A percentile compares a stretch with the other conserved stretches of the same genome.
phyloP scores from a whole-genome alignment of 2,797 vertebrate species.

The Falco concolor region DNA sequence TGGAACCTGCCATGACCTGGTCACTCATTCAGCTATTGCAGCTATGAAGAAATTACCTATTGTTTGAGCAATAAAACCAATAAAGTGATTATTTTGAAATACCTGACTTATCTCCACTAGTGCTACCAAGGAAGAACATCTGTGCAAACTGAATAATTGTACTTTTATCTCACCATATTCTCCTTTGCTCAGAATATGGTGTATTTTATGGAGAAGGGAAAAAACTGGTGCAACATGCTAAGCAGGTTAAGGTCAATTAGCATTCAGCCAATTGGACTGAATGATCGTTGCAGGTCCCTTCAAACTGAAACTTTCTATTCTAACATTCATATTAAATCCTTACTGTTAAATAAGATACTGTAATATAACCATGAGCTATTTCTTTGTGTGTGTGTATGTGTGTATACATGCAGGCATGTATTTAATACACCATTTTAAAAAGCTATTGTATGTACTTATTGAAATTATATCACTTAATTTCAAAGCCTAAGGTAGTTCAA shows the following conservation, averaged over 20 bases:
- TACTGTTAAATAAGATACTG: not conserved
- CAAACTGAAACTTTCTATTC: not conserved
- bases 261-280: not conserved
- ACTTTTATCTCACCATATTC: not conserved
- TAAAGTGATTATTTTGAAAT: not conserved
- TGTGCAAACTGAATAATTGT: not conserved
- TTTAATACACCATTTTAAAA: not conserved
- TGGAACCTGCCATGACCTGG: not conserved
- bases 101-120: not conserved
- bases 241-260: not conserved
- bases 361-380: not conserved
- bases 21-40: not conserved
- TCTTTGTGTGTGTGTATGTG: not conserved
- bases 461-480: not conserved
- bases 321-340: not conserved
- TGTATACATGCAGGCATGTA: not conserved
- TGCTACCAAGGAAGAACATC: not conserved
- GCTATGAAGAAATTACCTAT: not conserved
- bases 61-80: not conserved
- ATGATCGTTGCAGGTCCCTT: not conserved
- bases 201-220: not conserved
- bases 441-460: not conserved
- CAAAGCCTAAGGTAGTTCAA: not conserved
- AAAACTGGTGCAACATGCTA: not conserved
- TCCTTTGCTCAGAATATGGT: not conserved